Base-by-base conservation (phyloP, 2,113 vertebrate species). In the Circaetus cinerascens region DNA sequence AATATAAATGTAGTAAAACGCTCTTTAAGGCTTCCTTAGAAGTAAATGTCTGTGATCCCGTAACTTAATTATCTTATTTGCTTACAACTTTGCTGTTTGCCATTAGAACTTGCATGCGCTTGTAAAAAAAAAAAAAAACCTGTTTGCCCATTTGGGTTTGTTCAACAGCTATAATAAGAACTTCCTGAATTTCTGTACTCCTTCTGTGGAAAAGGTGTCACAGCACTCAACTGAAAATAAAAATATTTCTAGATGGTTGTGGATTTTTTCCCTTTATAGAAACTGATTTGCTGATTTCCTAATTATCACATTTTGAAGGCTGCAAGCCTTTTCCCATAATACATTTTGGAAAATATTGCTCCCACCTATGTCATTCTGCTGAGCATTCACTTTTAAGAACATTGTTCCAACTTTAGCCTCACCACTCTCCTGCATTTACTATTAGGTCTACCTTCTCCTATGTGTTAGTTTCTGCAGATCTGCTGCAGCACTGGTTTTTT, bases 131-230 rank as follows among this genome's bases (percentile, higher is more conserved):
- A 22, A 6, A 38, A 93, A 89, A 93, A 86, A 32, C 9, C 0
- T 13, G 26, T 68, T 74, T 56, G 43, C n/a, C 55, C 19, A 29
- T 76, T 95, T 88, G 59, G 63, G 46, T 76, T 86, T 93, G 62
- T 38, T 74, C 73, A 66, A 90, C 46, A 78, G 43, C 64, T 96
- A 85, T 82, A 94, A 87, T 63, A 91, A 95, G 76, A 94, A 75
- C 76, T 85, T 97, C 84, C 84, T 75, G 36, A 85, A 72, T 85
- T 68, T 87, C 84, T 69, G 20, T 38, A 57, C 40, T 90, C 48
- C 84, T 96, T 78, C 90, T 85, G 43, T 94, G 90, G 87, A 96
- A 96, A 93, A 95, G 25, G 77, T 90, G 73, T 76, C 73, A 75
- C 60, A 87, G 40, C 43, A 60, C 36, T 85, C 48, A 68, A 56